Conservation (phyloP, 2,888 invertebrate species). For the Tenodera sinensis region DNA sequence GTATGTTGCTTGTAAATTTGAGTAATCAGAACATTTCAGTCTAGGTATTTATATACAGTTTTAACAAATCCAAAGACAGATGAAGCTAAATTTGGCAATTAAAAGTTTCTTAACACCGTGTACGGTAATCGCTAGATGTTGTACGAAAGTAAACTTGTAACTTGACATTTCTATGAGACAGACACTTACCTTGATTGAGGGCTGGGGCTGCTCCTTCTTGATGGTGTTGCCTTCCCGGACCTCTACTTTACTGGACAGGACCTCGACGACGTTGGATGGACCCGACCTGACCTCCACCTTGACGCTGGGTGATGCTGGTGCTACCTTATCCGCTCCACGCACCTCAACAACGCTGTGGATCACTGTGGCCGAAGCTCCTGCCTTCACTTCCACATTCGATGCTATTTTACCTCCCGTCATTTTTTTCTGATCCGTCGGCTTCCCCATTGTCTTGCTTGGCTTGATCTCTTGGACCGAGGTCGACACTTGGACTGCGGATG, state of each 20-base stretch:
- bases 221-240: constrained; percentile 38
- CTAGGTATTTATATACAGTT: too few relatives aligned
- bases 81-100: too few relatives aligned
- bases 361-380: constrained; percentile 2
- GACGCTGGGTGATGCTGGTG: not conserved
- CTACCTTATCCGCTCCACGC: constrained; percentile 13
- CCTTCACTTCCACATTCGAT: constrained; percentile 28
- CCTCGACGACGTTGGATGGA: not conserved
- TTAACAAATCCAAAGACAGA: too few relatives aligned
- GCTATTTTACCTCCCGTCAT: not conserved
- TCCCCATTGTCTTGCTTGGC: constrained; percentile 44
- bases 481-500: constrained; percentile 23
- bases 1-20: too few relatives aligned
- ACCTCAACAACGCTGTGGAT: constrained; percentile 33
- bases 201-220: not conserved
- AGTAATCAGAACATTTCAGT: too few relatives aligned
- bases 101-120: too few relatives aligned
- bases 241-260: constrained; percentile 52
- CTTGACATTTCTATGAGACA: not conserved
- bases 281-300: not conserved
- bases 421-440: constrained; percentile 16
- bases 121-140: too few relatives aligned
- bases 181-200: not conserved
- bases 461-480: constrained; percentile 41
- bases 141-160: too few relatives aligned